Conservation (phyloP, 2,797 vertebrate genomes). For the Eptatretus atami region DNA sequence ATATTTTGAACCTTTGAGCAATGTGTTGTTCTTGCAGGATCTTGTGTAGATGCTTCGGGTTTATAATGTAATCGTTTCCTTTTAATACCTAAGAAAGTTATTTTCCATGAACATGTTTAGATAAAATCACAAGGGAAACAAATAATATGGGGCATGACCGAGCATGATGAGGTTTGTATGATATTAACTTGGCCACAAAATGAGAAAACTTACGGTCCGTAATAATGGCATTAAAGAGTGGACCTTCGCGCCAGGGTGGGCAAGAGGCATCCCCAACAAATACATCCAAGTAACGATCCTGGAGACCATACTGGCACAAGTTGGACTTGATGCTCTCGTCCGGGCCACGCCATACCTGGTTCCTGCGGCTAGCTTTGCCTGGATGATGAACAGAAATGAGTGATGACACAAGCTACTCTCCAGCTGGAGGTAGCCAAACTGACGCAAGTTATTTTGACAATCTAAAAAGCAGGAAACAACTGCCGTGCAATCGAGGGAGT, state of each 20-base stretch:
- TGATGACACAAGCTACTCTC: neutral
- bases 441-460: neutral
- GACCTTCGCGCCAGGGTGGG: slow-evolving; percentile 33
- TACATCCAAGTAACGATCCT: slow-evolving; percentile 48
- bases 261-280: slow-evolving; percentile 71
- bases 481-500: neutral
- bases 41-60: no score
- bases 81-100: no score
- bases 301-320: slow-evolving; percentile 56
- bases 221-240: slow-evolving; percentile 56
- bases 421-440: neutral
- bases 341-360: slow-evolving; percentile 86
- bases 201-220: slow-evolving; percentile 41
- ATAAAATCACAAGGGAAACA: no score
- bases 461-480: neutral
- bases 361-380: slow-evolving; percentile 78
- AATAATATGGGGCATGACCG: no score
- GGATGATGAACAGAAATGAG: neutral
- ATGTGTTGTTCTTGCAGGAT: no score
- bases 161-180: no score
- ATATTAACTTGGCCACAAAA: no score
- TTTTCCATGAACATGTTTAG: no score
- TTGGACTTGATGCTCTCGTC: slow-evolving; percentile 93
- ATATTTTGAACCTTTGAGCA: no score
- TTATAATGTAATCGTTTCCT: no score